phyloP scores from a whole-genome alignment of 30 jellyfish, hydroid and myxozoan genomes.

The Calvadosia cruxmelitensis region DNA sequence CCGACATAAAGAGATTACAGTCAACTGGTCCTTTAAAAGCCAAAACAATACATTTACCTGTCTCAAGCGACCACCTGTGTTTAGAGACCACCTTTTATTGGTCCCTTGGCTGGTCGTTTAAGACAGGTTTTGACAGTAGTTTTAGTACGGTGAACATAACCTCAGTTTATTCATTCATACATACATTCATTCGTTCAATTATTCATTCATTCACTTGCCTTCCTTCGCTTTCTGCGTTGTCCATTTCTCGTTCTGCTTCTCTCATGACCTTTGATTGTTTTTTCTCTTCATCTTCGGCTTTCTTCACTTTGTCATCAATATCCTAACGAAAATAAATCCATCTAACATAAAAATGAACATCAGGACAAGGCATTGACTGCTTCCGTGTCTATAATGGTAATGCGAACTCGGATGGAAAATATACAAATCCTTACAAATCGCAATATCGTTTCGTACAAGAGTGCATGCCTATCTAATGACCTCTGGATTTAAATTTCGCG shows the following conservation, averaged over 20 bases:
- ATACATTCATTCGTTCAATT: no score
- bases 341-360: neutral
- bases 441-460: neutral
- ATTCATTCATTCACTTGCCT: no score
- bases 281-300: conserved; percentile 40
- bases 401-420: neutral
- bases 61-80: no score
- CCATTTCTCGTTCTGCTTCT: conserved; percentile 54
- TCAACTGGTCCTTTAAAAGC: no score
- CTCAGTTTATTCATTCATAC: no score
- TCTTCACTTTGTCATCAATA: conserved; percentile 43
- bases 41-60: no score
- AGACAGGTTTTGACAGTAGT: no score
- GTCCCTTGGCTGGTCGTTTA: no score
- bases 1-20: no score
- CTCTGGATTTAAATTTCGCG: no score
- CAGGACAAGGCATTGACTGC: neutral
- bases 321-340: conserved; percentile 17
- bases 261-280: conserved; percentile 25
- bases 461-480: neutral
- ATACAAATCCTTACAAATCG: neutral
- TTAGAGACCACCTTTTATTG: no score
- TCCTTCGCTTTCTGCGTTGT: conserved; percentile 48
- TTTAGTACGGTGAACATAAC: no score
- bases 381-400: neutral